These are phyloP conservation scores for Phymanthus crucifer DNA, from an alignment of 92 coral and sea anemone species.

Conservation along the genomic window DNA sequence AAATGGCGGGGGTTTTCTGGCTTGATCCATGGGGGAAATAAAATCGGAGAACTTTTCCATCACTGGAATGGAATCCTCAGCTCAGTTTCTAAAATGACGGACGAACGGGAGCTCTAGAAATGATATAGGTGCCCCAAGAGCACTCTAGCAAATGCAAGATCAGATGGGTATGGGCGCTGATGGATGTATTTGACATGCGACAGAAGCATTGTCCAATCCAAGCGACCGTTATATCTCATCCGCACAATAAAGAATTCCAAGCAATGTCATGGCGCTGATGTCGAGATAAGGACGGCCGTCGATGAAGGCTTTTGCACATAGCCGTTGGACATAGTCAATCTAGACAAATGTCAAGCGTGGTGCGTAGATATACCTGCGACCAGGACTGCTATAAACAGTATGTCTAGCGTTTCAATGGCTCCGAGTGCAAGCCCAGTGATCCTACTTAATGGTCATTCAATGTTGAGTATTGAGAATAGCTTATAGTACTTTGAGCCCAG, in stretches of 20 bases:
- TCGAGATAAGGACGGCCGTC: constrained; percentile 40
- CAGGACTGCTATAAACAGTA: neutral
- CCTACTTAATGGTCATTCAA: neutral
- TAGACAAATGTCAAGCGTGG: constrained; percentile 10
- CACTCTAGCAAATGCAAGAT: constrained; percentile 27
- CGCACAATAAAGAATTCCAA: constrained; percentile 27
- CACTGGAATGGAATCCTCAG: constrained; percentile 27
- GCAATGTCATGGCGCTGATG: constrained; percentile 47
- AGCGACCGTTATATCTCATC: constrained; percentile 34
- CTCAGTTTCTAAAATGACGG: constrained; percentile 15
- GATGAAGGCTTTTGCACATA: constrained; percentile 28
- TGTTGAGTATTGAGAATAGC: constrained; percentile 5
- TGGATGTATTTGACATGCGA: constrained; percentile 45
- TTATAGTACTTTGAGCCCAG: constrained; percentile 12
- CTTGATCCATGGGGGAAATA: constrained; percentile 76
- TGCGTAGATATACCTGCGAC: constrained; percentile 2
- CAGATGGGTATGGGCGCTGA: constrained; percentile 34
- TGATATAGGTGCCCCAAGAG: constrained; percentile 4
- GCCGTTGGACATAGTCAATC: constrained; percentile 33
- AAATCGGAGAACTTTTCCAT: constrained; percentile 95
- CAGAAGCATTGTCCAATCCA: constrained; percentile 39
- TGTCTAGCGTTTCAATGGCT: constrained; percentile 5
- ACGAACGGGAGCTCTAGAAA: neutral
- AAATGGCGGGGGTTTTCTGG: constrained; percentile 38
- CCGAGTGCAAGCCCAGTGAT: neutral